These are phyloP conservation scores for Parazoanthus swiftii DNA, from an alignment of 92 coral and sea anemone genomes.

Conservation along the genomic window DNA sequence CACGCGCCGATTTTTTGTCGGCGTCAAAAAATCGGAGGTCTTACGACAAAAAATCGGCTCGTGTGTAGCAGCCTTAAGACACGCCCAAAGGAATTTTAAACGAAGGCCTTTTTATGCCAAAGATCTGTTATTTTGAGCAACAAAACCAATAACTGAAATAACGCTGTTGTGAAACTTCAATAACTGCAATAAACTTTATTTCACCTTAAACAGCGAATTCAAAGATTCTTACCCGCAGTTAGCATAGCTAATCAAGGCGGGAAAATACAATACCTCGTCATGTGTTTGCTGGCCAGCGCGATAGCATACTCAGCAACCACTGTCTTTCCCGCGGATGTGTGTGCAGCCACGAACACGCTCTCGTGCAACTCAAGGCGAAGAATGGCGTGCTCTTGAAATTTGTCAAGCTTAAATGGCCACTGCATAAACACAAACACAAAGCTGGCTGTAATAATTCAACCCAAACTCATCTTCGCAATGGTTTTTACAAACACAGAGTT, in stretches of 20 bases:
- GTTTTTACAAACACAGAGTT: not conserved
- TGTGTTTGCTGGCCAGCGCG: conserved; percentile 83
- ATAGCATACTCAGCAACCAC: conserved; percentile 94
- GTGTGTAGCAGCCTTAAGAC: too few relatives aligned
- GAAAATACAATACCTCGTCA: conserved; percentile 66
- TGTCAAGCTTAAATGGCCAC: conserved; percentile 93
- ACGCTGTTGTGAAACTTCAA: too few relatives aligned
- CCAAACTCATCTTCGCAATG: not conserved
- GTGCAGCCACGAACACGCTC: conserved; percentile 96
- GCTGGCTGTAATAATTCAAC: not conserved
- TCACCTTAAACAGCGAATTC: too few relatives aligned
- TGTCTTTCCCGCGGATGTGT: conserved; percentile 93
- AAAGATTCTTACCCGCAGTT: too few relatives aligned
- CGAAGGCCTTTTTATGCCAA: too few relatives aligned
- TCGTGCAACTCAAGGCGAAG: conserved; percentile 80
- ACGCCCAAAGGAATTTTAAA: too few relatives aligned
- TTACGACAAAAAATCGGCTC: too few relatives aligned
- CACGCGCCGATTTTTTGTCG: too few relatives aligned
- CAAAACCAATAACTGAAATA: not conserved
- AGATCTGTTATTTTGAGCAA: too few relatives aligned
- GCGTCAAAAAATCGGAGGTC: too few relatives aligned
- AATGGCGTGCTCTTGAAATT: conserved; percentile 92
- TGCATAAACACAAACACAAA: conserved; percentile 22
- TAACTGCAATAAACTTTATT: too few relatives aligned
- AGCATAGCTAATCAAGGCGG: too few relatives aligned